Conservation (phyloP, 2,888 invertebrate genomes). For the Cryptus viduatorius region DNA sequence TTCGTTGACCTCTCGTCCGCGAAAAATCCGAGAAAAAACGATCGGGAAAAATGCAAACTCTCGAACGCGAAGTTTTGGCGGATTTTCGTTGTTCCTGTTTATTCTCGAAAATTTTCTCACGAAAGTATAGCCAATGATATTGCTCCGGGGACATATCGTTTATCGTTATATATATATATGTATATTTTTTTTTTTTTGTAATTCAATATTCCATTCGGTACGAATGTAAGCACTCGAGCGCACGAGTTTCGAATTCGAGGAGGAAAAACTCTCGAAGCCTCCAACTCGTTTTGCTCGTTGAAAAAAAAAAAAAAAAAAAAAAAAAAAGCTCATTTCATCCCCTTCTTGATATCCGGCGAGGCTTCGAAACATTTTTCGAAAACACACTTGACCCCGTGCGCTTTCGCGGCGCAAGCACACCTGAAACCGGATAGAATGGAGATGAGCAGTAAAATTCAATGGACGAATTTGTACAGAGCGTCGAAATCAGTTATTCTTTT, state of each 20-base stretch:
- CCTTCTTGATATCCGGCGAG: conserved; percentile 17
- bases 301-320: conserved; percentile 25
- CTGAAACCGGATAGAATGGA: neutral
- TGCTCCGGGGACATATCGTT: neutral
- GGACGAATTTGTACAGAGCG: too few relatives aligned
- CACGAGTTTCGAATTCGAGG: conserved; percentile 42
- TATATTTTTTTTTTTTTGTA: neutral
- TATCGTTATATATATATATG: neutral
- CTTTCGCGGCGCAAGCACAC: conserved; percentile 21
- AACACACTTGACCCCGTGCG: conserved; percentile 61
- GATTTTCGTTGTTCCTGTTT: too few relatives aligned
- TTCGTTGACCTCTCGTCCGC: neutral
- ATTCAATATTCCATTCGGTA: conserved; percentile 5
- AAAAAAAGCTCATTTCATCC: conserved; percentile 53
- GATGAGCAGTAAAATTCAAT: neutral
- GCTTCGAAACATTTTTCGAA: conserved; percentile 58
- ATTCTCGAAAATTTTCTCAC: too few relatives aligned
- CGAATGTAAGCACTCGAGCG: conserved; percentile 46
- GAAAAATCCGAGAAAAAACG: conserved; percentile 9
- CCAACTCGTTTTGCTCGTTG: conserved; percentile 20
- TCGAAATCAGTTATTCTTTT: too few relatives aligned
- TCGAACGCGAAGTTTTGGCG: neutral
- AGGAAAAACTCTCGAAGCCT: conserved; percentile 11
- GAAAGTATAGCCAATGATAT: too few relatives aligned
- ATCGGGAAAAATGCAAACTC: neutral